These are phyloP conservation scores for Chloromyia formosa DNA, from an alignment of 2,888 invertebrate genomes.

Conservation along the genomic window DNA sequence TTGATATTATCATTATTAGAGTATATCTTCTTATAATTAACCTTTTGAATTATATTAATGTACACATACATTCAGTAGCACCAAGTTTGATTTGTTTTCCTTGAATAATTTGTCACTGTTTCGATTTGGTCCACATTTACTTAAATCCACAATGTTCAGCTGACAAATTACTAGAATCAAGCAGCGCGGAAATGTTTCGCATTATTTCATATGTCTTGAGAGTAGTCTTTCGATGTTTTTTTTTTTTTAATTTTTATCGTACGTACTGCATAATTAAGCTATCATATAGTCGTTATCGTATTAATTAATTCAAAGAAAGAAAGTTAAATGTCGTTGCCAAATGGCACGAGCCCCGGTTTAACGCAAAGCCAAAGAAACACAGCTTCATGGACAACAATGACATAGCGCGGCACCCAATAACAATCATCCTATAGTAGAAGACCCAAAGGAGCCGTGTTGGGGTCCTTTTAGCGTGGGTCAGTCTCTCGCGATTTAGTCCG, in stretches of 20 bases:
- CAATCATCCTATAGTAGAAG: no score
- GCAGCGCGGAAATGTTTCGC: neutral
- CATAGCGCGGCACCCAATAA: no score
- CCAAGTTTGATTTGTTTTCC: neutral
- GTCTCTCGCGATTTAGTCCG: no score
- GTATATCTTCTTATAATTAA: neutral
- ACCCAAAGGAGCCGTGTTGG: no score
- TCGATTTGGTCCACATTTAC: neutral
- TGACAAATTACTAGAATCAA: slow-evolving; percentile 13
- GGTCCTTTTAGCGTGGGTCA: no score
- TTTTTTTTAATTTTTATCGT: neutral
- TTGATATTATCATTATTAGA: neutral
- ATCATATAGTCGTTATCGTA: no score
- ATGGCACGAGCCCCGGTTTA: no score
- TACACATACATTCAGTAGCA: neutral
- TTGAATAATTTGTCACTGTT: neutral
- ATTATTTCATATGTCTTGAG: neutral
- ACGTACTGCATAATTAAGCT: no score
- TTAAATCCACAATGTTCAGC: neutral
- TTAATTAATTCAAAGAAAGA: no score
- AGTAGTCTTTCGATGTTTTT: slow-evolving; percentile 37
- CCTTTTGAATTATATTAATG: neutral
- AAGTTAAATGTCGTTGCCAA: no score
- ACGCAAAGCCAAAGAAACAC: no score
- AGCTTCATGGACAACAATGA: no score